Percentiles rank a stretch among this genome's conserved stretches.
These are phyloP conservation scores for Andrena minutula DNA, from an alignment of 2,888 invertebrate species.

Conservation along the genomic window DNA sequence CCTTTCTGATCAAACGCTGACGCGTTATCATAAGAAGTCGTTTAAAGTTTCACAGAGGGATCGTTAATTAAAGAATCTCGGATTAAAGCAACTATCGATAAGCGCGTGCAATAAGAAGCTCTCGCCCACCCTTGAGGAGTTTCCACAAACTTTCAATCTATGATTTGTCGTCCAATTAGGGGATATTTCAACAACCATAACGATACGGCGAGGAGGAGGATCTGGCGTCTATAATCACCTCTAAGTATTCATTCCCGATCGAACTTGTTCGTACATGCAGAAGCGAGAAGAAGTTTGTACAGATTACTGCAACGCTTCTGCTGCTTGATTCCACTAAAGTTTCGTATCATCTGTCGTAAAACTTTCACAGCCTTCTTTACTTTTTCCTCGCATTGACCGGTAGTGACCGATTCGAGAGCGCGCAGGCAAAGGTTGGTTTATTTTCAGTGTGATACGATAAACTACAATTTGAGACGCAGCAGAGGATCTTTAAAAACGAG, in stretches of 20 bases:
- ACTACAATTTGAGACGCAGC: too few relatives aligned
- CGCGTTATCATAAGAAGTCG: conserved; percentile 44
- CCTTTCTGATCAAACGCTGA: conserved; percentile 12
- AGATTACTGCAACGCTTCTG: background rate
- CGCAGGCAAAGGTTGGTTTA: too few relatives aligned
- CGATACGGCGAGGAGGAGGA: background rate
- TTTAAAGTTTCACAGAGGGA: conserved; percentile 42
- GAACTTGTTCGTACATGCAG: background rate
- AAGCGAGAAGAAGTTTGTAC: background rate
- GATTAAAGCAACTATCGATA: conserved; percentile 40
- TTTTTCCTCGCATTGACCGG: too few relatives aligned
- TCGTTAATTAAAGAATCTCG: conserved; percentile 62
- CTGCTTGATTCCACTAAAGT: background rate
- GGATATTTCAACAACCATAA: conserved; percentile 11
- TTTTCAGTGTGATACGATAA: too few relatives aligned
- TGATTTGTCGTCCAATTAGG: conserved; percentile 20
- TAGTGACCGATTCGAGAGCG: too few relatives aligned
- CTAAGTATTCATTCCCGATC: background rate
- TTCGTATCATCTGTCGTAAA: background rate
- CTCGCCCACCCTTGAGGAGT: conserved; percentile 5
- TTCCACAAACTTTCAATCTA: conserved; percentile 33
- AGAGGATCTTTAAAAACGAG: too few relatives aligned
- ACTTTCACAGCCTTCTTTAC: background rate
- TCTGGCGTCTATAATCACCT: background rate
- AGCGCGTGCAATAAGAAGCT: conserved; percentile 32